Evolutionary conservation across 2,113 vertebrate genomes (phyloP).

Genomic region (Ovis canadensis): DNA sequence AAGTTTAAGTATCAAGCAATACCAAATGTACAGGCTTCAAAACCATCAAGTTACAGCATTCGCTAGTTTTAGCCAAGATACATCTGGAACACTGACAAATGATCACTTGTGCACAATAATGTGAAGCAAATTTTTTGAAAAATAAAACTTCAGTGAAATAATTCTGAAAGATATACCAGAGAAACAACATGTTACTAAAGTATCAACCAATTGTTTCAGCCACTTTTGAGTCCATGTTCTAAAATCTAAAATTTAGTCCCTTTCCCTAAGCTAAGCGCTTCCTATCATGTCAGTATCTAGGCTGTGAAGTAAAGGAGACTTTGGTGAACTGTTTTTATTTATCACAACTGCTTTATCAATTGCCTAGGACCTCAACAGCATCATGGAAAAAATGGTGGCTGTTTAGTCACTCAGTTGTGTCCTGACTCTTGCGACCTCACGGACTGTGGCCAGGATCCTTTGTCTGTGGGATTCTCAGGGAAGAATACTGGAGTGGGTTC

Average conservation of each 20-base stretch:
- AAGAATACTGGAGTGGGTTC: background rate
- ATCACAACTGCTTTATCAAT: slow-evolving; percentile 68
- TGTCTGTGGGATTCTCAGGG: background rate
- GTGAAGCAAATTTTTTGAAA: slow-evolving; percentile 57
- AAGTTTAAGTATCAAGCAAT: slow-evolving; percentile 78
- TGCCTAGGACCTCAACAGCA: slow-evolving; percentile 73
- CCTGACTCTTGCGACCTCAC: background rate
- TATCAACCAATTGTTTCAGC: slow-evolving; percentile 61
- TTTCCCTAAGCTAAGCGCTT: slow-evolving; percentile 58
- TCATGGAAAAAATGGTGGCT: slow-evolving; percentile 59
- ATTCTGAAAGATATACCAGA: slow-evolving; percentile 67
- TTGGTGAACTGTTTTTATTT: slow-evolving; percentile 69
- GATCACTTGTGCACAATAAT: slow-evolving; percentile 70
- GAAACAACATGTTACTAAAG: slow-evolving; percentile 35
- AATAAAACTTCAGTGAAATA: slow-evolving; percentile 75
- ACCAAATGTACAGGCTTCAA: slow-evolving; percentile 78
- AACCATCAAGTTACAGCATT: slow-evolving; percentile 70
- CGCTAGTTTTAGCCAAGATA: slow-evolving; percentile 75
- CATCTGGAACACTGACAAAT: slow-evolving; percentile 74
- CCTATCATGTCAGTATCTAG: slow-evolving; percentile 63
- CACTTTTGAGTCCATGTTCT: slow-evolving; percentile 63
- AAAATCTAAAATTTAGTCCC: slow-evolving; percentile 55
- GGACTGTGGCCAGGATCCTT: background rate
- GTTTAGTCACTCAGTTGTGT: background rate
- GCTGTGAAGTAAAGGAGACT: slow-evolving; percentile 76